A percentile compares a stretch with the other conserved stretches of the same genome.
phyloP scores from a whole-genome alignment of 2,113 vertebrate genomes.

The Mustelus asterias region DNA sequence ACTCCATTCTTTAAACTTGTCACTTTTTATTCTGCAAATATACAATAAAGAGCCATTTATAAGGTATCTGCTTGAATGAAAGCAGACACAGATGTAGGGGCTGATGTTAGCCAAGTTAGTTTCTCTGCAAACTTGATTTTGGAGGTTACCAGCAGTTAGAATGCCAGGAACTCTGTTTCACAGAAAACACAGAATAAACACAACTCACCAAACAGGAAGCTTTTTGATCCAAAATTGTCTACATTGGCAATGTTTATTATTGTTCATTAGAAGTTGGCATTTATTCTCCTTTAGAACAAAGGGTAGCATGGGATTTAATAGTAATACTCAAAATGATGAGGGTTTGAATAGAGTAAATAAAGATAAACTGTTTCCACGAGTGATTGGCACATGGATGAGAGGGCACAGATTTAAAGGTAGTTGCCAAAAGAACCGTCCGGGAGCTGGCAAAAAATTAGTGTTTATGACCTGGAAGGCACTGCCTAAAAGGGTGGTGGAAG shows the following conservation, averaged over 20 bases:
- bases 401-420: neutral
- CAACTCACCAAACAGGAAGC: neutral
- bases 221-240: neutral
- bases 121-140: slow-evolving; percentile 15
- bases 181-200: slow-evolving; percentile 11
- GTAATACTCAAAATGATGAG: neutral
- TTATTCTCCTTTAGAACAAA: neutral
- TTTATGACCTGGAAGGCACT: neutral
- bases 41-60: neutral
- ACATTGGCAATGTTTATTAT: neutral
- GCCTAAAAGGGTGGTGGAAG: neutral
- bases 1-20: neutral
- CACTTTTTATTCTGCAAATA: neutral
- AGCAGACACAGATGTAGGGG: neutral
- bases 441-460: neutral
- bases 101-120: neutral
- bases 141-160: neutral
- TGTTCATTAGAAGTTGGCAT: neutral
- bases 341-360: neutral
- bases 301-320: neutral
- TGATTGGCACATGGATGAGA: neutral
- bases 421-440: neutral
- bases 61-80: neutral
- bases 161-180: neutral
- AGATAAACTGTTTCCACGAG: too few species aligned